Evolutionary conservation across 2,113 vertebrate species (phyloP), one percentile per base, ranked within the genome.

Genomic region (Thalassoma bifasciatum): DNA sequence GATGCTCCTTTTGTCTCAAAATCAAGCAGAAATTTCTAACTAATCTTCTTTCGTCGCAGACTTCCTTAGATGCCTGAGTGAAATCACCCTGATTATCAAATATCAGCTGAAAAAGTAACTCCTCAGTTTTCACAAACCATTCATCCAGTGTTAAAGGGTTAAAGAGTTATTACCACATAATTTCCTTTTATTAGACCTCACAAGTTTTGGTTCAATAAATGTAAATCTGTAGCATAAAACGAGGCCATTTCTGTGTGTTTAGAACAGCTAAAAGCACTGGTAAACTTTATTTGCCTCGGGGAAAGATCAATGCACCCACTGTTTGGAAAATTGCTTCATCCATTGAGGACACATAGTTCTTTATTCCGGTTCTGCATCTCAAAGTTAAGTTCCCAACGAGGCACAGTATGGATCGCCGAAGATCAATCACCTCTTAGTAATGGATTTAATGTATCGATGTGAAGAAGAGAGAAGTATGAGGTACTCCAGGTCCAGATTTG

Each of bases 121-220:
- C n/a, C n/a, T n/a, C n/a, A n/a, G n/a, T n/a, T n/a, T n/a, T n/a
- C n/a, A n/a, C n/a, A n/a, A n/a, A n/a, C n/a, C n/a, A n/a, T n/a
- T n/a, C n/a, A n/a, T n/a, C n/a, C n/a, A n/a, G n/a, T n/a, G n/a
- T n/a, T n/a, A n/a, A n/a, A n/a, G n/a, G n/a, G n/a, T n/a, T n/a
- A n/a, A n/a, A 72, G 54, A 44, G 53, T 83, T 79, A 86, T 81
- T 58, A 66, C 58, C 42, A 51, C 22, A 53, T 65, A 54, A 74
- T 77, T 77, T 64, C 58, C 30, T 72, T 80, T 65, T 61, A 81
- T 62, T 73, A 71, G 11, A 24, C 0, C 22, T 22, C 34, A 56
- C 52, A 65, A 10, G 21, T 66, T 60, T 36, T 6, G 8, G 61
- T 19, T 50, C n/a, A 30, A 16, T 68, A 19, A 66, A 72, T 50